Conservation (phyloP, 1,140 invertebrate genomes). For the Eupeodes corollae region DNA sequence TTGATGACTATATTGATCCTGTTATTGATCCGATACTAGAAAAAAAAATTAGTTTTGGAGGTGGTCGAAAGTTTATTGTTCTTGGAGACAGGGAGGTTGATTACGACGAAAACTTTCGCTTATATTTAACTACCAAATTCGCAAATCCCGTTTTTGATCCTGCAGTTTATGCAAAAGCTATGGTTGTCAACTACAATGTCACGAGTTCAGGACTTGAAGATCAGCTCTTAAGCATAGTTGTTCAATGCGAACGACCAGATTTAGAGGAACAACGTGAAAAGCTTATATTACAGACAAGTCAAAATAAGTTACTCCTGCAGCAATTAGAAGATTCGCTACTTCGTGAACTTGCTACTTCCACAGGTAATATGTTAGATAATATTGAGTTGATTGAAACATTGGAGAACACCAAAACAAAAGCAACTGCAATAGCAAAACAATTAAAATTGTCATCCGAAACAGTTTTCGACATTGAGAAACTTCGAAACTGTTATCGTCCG, state of each 20-base stretch:
- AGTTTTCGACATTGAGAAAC: conserved; percentile 59
- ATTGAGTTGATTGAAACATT: conserved; percentile 70
- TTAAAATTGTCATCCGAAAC: conserved; percentile 60
- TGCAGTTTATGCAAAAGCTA: conserved; percentile 69
- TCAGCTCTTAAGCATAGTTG: conserved; percentile 76
- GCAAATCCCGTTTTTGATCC: conserved; percentile 77
- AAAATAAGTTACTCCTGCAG: conserved; percentile 71
- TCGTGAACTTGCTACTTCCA: conserved; percentile 65
- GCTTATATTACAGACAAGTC: conserved; percentile 72
- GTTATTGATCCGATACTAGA: conserved; percentile 78
- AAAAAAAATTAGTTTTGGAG: conserved; percentile 64
- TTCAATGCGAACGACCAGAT: conserved; percentile 69
- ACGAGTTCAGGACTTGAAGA: conserved; percentile 76
- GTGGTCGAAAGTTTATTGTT: conserved; percentile 64
- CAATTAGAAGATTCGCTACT: conserved; percentile 73
- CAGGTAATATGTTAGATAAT: conserved; percentile 86
- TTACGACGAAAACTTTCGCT: conserved; percentile 71
- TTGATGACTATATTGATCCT: conserved; percentile 83
- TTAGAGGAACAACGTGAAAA: conserved; percentile 75
- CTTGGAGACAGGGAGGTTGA: conserved; percentile 81
- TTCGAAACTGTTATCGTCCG: conserved; percentile 69
- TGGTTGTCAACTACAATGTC: conserved; percentile 85
- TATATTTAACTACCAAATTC: conserved; percentile 81
- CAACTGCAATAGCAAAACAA: conserved; percentile 63
- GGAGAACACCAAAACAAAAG: conserved; percentile 80